phyloP scores from a whole-genome alignment of 2,888 invertebrate genomes.

The Tenthredo livida region DNA sequence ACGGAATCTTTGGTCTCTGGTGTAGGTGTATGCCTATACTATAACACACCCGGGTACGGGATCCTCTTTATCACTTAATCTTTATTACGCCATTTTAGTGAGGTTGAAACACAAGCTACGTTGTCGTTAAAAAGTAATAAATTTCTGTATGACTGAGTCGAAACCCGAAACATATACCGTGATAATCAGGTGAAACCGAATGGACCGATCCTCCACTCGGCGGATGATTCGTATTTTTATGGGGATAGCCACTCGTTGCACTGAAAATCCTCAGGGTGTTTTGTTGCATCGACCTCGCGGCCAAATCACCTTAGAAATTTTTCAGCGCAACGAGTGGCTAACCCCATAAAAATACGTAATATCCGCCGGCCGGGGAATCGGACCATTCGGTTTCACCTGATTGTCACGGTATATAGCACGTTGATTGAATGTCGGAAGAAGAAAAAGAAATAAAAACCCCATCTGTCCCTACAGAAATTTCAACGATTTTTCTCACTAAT shows the following conservation, averaged over 20 bases:
- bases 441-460: not conserved
- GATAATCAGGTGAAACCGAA: no score
- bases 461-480: not conserved
- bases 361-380: no score
- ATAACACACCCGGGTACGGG: not conserved
- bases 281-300: no score
- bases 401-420: no score
- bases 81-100: slow-evolving; percentile 43
- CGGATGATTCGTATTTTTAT: no score
- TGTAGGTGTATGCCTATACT: not conserved
- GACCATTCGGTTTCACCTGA: no score
- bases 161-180: slow-evolving; percentile 7
- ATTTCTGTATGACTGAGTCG: slow-evolving; percentile 25
- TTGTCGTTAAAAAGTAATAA: slow-evolving; percentile 36
- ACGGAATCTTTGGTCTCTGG: slow-evolving; percentile 27
- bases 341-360: no score
- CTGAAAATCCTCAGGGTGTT: no score
- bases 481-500: not conserved
- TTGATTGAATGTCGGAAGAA: not conserved
- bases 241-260: no score
- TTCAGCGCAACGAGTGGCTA: no score
- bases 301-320: no score
- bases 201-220: no score
- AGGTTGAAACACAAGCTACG: slow-evolving; percentile 26
- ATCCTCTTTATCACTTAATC: slow-evolving; percentile 42